Evolutionary conservation across 2,113 vertebrate species (phyloP), one percentile per base, ranked within the genome.

Genomic region (Chascanopsetta lugubris): DNA sequence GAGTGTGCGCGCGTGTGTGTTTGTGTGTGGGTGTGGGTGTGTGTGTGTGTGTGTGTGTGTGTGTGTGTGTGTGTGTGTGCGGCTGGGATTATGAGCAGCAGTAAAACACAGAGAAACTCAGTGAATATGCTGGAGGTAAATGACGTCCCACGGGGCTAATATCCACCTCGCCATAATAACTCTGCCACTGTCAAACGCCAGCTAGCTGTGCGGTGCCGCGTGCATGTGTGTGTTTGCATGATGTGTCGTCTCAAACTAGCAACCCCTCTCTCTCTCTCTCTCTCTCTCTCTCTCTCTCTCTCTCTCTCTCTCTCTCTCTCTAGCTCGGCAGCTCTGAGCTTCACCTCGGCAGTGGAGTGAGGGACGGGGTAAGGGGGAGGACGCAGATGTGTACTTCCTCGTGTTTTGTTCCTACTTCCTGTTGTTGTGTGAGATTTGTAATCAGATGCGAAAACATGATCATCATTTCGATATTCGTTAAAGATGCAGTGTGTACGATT

Each of bases 61-160:
- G 73, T 15, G 49, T 34, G 32, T 57, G 77, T 54, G 42, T 81
- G 75, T 72, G 79, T 77, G 63, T 74, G 71, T 51, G 79, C 82
- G 83, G 62, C 78, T 83, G 40, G 87, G 89, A 92, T 93, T 91
- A 92, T 91, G 89, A 88, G 84, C 79, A 84, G 90, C 88, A 87
- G 88, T 92, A 92, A 91, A 92, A 88, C 88, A 91, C 78, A 88
- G 80, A 88, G 87, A 85, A 90, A 90, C 87, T 90, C 90, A 85
- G 77, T 77, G 87, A 91, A 93, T 86, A 90, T 89, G 90, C 89
- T 88, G 88, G 91, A 91, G 92, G 90, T 92, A 92, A 93, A 93
- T 92, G 90, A 91, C 91, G 88, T 91, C 92, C 88, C 91, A 81
- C 61, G 76, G 87, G 91, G 79, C 84, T 91, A 90, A 92, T 92